Percentiles rank a stretch among this genome's conserved stretches.
These are phyloP conservation scores for Tachina grossa DNA, from an alignment of 2,888 invertebrate species.

Conservation along the genomic window DNA sequence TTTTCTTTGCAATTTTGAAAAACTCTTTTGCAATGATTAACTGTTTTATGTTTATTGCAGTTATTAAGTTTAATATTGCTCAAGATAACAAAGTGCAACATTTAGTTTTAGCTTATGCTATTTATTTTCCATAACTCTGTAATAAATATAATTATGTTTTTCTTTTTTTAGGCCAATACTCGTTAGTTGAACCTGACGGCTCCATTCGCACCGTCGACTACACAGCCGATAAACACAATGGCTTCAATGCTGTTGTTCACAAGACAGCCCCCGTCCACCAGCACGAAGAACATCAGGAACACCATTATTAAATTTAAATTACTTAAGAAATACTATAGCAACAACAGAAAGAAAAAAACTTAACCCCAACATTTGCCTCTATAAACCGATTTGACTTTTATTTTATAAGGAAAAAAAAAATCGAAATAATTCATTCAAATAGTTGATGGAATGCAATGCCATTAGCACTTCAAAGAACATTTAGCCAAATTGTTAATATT, in stretches of 20 bases:
- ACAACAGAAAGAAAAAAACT: constrained; percentile 55
- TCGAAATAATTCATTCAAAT: constrained; percentile 11
- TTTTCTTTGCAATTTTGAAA: constrained; percentile 17
- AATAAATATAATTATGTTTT: constrained; percentile 28
- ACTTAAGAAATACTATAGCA: constrained; percentile 63
- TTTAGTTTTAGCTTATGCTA: constrained; percentile 25
- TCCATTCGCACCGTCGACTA: constrained; percentile 86
- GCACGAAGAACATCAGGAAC: constrained; percentile 76
- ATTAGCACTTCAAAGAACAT: constrained; percentile 44
- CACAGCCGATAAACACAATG: constrained; percentile 83
- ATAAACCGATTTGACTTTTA: constrained; percentile 27
- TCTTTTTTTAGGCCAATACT: constrained; percentile 83
- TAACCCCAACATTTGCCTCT: constrained; percentile 62
- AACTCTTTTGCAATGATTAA: constrained; percentile 33
- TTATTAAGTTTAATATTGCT: constrained; percentile 56
- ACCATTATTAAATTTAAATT: constrained; percentile 73
- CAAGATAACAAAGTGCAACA: constrained; percentile 39
- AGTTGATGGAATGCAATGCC: background rate
- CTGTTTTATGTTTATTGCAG: constrained; percentile 28
- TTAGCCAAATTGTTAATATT: constrained; percentile 66
- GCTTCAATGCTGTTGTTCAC: constrained; percentile 83
- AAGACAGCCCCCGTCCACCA: constrained; percentile 82
- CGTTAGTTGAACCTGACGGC: constrained; percentile 89
- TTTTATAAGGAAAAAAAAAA: constrained; percentile 4
- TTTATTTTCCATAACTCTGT: constrained; percentile 12